phyloP scores from a whole-genome alignment of 2,113 vertebrate genomes.

The Proteles cristata region DNA sequence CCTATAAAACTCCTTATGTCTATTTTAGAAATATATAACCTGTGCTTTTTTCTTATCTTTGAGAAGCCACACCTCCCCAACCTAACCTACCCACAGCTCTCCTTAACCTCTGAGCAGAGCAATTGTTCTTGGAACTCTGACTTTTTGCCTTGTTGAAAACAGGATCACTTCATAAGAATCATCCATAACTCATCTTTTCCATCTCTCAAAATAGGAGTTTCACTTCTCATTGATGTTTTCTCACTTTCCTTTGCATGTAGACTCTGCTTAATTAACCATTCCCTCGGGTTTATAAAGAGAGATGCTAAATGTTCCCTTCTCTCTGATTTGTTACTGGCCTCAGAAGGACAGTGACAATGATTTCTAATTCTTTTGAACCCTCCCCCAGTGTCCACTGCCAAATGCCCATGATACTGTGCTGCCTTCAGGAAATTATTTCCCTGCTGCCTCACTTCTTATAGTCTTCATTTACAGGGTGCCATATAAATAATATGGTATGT shows the following conservation, averaged over 20 bases:
- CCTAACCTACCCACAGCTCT: rapidly evolving
- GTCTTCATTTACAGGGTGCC: not conserved
- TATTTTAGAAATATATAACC: not conserved
- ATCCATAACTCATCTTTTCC: not conserved
- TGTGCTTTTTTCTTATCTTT: not conserved
- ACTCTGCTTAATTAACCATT: not conserved
- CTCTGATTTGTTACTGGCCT: not conserved
- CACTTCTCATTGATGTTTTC: not conserved
- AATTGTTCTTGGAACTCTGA: not conserved
- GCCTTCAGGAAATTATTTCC: not conserved
- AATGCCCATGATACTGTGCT: not conserved
- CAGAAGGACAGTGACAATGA: not conserved
- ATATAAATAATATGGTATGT: not conserved
- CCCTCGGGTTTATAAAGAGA: not conserved
- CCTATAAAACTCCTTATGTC: not conserved
- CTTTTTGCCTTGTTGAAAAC: not conserved
- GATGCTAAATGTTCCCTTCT: not conserved
- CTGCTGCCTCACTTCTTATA: not conserved
- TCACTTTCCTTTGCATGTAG: not conserved
- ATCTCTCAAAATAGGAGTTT: not conserved
- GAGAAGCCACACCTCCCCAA: not conserved
- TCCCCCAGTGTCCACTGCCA: not conserved
- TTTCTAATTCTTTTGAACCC: not conserved
- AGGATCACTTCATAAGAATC: not conserved
- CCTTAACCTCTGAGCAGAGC: not conserved